Conservation (phyloP, 1,140 invertebrate genomes). For the Micrasema minimum region DNA sequence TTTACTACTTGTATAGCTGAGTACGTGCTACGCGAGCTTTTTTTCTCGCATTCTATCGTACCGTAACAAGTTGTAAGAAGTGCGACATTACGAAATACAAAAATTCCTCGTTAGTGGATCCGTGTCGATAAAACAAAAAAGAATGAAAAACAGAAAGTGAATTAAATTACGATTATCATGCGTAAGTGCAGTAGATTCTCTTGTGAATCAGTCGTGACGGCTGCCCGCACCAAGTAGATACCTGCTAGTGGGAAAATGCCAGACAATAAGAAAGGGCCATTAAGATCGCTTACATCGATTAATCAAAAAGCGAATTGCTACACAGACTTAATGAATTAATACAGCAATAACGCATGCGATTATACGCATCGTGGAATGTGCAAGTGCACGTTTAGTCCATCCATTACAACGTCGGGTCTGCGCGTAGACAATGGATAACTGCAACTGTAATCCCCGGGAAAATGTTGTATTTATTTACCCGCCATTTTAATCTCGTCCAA, state of each 20-base stretch:
- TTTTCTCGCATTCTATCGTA: no score
- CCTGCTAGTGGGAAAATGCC: background rate
- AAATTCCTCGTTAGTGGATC: background rate
- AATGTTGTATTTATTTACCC: no score
- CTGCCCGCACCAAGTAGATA: no score
- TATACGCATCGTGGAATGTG: constrained; percentile 25
- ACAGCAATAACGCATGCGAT: constrained; percentile 23
- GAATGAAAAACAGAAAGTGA: constrained; percentile 21
- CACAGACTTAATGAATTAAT: background rate
- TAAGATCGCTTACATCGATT: background rate
- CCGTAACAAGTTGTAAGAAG: no score
- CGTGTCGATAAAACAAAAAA: background rate
- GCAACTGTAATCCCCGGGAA: no score
- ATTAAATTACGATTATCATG: background rate
- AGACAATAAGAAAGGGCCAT: constrained; percentile 4
- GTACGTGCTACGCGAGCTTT: no score
- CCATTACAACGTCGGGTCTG: background rate
- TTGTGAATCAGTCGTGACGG: background rate
- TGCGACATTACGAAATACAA: background rate
- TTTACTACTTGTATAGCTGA: no score
- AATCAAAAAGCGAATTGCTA: constrained; percentile 15
- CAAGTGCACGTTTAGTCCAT: background rate
- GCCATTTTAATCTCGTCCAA: no score
- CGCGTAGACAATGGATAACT: no score
- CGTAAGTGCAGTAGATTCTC: background rate